Conservation (phyloP, 2,113 vertebrate genomes). For the Dasyprocta punctata region DNA sequence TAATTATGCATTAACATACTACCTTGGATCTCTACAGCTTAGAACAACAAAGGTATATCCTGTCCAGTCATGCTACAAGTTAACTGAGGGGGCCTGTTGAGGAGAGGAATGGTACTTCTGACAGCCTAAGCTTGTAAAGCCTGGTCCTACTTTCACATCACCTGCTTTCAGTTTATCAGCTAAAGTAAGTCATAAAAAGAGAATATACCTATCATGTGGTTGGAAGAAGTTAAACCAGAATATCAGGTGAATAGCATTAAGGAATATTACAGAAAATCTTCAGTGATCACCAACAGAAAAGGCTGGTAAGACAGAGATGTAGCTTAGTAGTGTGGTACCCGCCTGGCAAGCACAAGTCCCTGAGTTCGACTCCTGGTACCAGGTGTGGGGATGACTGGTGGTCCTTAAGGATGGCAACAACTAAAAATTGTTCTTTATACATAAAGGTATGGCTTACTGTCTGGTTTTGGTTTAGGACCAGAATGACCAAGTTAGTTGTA, state of each 20-base stretch:
- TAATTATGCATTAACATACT: background rate
- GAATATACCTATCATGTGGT: background rate
- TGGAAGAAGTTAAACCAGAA: background rate
- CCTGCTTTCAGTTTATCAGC: background rate
- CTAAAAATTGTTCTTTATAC: slow-evolving; percentile 5
- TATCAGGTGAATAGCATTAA: background rate
- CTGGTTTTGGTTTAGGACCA: background rate
- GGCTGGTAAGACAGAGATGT: background rate
- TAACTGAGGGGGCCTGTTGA: background rate
- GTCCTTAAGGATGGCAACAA: background rate
- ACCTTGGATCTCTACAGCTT: background rate
- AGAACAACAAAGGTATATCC: background rate
- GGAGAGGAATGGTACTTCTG: no score
- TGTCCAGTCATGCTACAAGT: background rate
- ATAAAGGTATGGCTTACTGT: background rate
- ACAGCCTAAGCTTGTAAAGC: background rate
- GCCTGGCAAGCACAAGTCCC: no score
- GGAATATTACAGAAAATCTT: background rate
- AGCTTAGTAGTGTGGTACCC: no score
- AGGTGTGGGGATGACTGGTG: no score
- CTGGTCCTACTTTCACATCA: background rate
- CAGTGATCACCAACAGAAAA: background rate
- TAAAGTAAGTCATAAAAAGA: background rate
- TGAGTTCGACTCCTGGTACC: no score
- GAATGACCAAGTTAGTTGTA: background rate